Evolutionary conservation across 2,113 vertebrate genomes (phyloP).

Genomic region (Promerops cafer): DNA sequence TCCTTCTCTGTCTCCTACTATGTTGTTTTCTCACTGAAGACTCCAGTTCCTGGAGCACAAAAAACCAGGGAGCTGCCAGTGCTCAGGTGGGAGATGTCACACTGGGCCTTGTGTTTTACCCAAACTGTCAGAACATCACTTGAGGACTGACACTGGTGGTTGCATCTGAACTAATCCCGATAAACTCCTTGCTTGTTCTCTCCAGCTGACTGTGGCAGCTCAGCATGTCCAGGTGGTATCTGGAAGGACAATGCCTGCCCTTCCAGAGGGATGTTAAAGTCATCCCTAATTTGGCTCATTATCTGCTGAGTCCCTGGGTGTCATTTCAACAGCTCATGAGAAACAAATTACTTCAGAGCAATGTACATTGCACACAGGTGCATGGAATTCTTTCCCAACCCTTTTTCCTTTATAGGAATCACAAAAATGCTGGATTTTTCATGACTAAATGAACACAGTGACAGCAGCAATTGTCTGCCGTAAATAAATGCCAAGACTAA

Average conservation of each 20-base stretch:
- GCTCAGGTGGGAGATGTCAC: background rate
- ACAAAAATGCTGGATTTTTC: background rate
- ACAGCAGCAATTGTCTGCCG: background rate
- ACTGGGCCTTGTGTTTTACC: background rate
- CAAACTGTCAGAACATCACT: background rate
- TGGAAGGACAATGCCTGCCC: background rate
- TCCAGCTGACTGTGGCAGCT: background rate
- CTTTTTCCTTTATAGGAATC: background rate
- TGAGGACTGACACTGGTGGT: background rate
- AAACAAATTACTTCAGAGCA: background rate
- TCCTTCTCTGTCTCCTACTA: background rate
- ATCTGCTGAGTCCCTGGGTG: background rate
- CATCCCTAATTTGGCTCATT: background rate
- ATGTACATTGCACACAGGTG: background rate
- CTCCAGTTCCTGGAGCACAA: background rate
- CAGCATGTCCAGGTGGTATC: background rate
- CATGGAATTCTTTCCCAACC: background rate
- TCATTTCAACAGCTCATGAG: background rate
- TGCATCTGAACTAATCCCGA: background rate
- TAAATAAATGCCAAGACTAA: background rate
- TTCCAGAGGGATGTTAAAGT: background rate
- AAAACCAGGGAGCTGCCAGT: background rate
- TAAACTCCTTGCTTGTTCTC: background rate
- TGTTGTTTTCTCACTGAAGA: background rate
- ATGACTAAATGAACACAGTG: background rate